Conservation (phyloP, 2,797 vertebrate species). For the Trematomus bernacchii region DNA sequence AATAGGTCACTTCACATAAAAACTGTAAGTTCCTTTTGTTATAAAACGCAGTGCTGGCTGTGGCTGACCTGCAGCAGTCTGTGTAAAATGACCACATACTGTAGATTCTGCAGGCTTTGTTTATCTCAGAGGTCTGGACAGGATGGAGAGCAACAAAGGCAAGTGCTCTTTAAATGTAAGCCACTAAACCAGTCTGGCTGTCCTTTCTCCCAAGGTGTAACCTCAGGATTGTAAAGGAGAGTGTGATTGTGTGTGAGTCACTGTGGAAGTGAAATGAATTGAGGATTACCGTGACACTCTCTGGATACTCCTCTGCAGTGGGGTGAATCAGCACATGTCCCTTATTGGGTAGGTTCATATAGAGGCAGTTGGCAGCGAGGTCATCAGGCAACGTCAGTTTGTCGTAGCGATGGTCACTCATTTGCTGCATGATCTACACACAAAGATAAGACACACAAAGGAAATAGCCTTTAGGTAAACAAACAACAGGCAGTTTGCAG, state of each 20-base stretch:
- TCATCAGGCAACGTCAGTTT: conserved; percentile 96
- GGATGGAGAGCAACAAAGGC: conserved; percentile 46
- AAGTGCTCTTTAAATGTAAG: conserved; percentile 49
- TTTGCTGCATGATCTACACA: conserved; percentile 95
- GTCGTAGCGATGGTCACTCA: conserved; percentile 97
- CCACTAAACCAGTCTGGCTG: conserved; percentile 37
- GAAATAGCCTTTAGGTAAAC: conserved; percentile 10
- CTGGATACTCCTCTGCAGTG: conserved; percentile 90
- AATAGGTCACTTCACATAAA: conserved; percentile 44
- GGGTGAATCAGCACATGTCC: conserved; percentile 94
- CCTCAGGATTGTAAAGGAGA: conserved; percentile 32
- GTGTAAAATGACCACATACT: conserved; percentile 47
- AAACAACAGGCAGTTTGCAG: not conserved
- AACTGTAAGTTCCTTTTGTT: conserved; percentile 56
- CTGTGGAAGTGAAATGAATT: conserved; percentile 1
- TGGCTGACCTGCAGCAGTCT: conserved; percentile 33
- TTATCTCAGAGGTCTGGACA: conserved; percentile 65
- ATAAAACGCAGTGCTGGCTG: conserved; percentile 30
- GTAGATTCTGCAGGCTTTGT: conserved; percentile 45
- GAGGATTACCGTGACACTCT: conserved; percentile 91
- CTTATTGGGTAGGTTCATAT: conserved; percentile 93
- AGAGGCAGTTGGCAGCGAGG: conserved; percentile 93
- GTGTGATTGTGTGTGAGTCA: conserved; percentile 2
- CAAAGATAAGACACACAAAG: conserved; percentile 34
- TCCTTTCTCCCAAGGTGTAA: conserved; percentile 34